Percentiles rank a stretch among this genome's conserved stretches.
Evolutionary conservation across 1,140 invertebrate genomes (phyloP).

Genomic region (Papilio aristodemus): DNA sequence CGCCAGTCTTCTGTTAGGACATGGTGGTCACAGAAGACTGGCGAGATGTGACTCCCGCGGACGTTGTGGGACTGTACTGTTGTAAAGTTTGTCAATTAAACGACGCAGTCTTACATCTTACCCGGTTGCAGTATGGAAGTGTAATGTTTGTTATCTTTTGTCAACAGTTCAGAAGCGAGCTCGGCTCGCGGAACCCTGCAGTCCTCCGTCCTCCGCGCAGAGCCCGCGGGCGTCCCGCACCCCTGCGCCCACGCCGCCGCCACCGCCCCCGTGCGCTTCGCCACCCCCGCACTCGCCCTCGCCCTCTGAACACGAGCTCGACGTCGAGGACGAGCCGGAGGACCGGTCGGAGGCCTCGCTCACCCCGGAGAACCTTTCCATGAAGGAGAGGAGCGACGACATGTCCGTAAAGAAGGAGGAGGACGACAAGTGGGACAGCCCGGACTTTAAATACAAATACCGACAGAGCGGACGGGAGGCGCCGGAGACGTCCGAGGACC

Average conservation of each 20-base stretch:
- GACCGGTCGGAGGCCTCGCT: slow-evolving; percentile 73
- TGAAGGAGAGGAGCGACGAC: slow-evolving; percentile 71
- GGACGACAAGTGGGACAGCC: slow-evolving; percentile 72
- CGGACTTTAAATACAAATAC: slow-evolving; percentile 66
- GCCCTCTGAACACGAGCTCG: slow-evolving; percentile 76
- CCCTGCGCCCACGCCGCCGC: slow-evolving; percentile 61
- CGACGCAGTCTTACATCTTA: too few species aligned
- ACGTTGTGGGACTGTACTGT: too few species aligned
- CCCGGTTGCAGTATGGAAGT: neutral
- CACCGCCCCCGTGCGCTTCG: slow-evolving; percentile 54
- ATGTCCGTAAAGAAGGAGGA: slow-evolving; percentile 67
- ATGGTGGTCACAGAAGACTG: too few species aligned
- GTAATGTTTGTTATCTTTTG: neutral
- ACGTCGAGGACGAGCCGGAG: slow-evolving; percentile 77
- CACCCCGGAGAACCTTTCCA: slow-evolving; percentile 76
- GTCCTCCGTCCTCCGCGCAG: slow-evolving; percentile 59
- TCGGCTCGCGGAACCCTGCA: slow-evolving; percentile 70
- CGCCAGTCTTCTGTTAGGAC: too few species aligned
- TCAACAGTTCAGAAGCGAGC: slow-evolving; percentile 71
- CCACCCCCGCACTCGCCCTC: slow-evolving; percentile 62
- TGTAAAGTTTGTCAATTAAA: too few species aligned
- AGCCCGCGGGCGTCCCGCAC: slow-evolving; percentile 51
- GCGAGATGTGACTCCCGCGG: too few species aligned
- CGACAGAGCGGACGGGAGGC: slow-evolving; percentile 21
- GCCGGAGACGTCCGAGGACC: slow-evolving; percentile 43